These are phyloP conservation scores for Dynastes tityus DNA, from an alignment of 2,888 invertebrate species.

Conservation along the genomic window DNA sequence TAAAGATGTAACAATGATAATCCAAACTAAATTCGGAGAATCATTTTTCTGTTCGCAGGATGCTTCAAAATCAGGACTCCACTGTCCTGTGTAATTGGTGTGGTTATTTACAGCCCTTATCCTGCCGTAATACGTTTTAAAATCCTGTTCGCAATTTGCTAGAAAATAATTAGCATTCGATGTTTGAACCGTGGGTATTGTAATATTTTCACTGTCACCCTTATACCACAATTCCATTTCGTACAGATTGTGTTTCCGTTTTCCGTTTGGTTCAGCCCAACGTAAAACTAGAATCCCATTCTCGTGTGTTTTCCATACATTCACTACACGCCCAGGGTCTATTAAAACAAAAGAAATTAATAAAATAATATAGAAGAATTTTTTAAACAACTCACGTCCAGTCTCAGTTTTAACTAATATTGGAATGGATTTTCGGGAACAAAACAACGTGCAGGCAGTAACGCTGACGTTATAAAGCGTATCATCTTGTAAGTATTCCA, in stretches of 20 bases:
- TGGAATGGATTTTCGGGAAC: neutral
- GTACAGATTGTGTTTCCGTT: neutral
- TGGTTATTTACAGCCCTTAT: conserved; percentile 65
- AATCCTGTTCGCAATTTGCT: conserved; percentile 59
- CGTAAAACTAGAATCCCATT: conserved; percentile 1
- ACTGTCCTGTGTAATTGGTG: conserved; percentile 62
- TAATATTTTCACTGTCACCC: neutral
- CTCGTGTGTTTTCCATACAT: neutral
- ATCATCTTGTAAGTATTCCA: neutral
- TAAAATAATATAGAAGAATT: neutral
- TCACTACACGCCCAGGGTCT: conserved; percentile 6
- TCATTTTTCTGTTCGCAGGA: conserved; percentile 57
- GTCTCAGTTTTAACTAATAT: neutral
- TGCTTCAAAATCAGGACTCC: conserved; percentile 64
- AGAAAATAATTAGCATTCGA: neutral
- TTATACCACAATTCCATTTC: neutral
- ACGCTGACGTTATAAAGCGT: conserved; percentile 7
- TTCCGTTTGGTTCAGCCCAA: conserved; percentile 6
- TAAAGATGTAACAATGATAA: conserved; percentile 12
- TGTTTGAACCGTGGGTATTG: neutral
- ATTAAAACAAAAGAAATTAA: neutral
- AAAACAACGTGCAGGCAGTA: conserved; percentile 18
- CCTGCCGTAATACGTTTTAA: conserved; percentile 60
- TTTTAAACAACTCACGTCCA: conserved; percentile 22
- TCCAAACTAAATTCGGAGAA: conserved; percentile 28